These are phyloP conservation scores for Ahaetulla prasina DNA, from an alignment of 2,113 vertebrate species.

Conservation along the genomic window DNA sequence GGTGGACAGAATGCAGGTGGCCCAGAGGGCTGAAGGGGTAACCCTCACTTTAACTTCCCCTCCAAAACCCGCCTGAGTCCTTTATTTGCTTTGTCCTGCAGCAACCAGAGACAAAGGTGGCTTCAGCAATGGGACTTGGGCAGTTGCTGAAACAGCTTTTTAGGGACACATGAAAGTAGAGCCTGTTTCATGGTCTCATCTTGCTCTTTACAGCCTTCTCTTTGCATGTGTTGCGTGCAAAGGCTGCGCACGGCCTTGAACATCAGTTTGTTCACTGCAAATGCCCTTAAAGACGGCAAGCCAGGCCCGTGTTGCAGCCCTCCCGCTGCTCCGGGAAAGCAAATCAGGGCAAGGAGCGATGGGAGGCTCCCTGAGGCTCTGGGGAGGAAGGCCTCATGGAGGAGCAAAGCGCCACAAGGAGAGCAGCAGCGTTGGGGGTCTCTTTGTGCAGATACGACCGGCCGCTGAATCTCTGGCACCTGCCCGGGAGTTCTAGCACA, in stretches of 20 bases:
- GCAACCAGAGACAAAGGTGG: neutral
- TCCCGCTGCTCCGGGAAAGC: neutral
- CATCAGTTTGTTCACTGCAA: neutral
- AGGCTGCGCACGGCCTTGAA: neutral
- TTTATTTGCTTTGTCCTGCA: neutral
- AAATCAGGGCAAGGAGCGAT: neutral
- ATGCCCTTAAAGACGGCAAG: neutral
- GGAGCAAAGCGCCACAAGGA: neutral
- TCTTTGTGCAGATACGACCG: neutral
- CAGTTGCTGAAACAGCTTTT: neutral
- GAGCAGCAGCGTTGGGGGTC: neutral
- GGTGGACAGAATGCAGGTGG: neutral
- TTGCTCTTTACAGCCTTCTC: neutral
- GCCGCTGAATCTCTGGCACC: neutral
- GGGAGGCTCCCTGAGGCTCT: neutral
- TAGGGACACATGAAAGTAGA: neutral
- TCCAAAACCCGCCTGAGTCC: neutral
- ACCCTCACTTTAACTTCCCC: neutral
- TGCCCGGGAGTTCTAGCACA: neutral
- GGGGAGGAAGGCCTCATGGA: neutral
- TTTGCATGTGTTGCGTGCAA: neutral
- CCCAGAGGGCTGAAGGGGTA: neutral
- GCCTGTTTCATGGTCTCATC: neutral
- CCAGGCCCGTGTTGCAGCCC: neutral
- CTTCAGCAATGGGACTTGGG: neutral